Evolutionary conservation across 2,888 invertebrate species (phyloP).

Genomic region (Axea sp.): DNA sequence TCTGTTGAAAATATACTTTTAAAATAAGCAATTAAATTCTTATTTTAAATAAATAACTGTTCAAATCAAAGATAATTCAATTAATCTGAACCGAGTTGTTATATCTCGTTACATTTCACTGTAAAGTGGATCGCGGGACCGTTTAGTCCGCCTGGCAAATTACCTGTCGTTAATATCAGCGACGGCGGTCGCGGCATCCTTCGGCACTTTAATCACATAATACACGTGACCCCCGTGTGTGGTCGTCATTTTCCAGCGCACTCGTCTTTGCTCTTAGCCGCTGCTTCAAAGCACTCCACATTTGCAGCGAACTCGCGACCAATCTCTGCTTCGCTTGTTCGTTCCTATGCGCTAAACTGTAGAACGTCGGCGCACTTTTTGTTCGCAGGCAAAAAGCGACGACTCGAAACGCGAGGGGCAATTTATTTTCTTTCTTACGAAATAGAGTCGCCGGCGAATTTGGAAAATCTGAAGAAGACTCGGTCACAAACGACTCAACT

Average conservation of each 20-base stretch:
- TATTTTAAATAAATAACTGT: too few relatives aligned
- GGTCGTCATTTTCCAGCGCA: constrained; percentile 78
- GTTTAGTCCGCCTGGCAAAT: constrained; percentile 38
- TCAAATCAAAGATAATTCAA: neutral
- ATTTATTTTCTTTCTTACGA: neutral
- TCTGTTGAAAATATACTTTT: too few relatives aligned
- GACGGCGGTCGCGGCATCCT: constrained; percentile 74
- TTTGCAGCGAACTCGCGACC: constrained; percentile 35
- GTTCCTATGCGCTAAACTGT: constrained; percentile 3
- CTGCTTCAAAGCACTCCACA: constrained; percentile 53
- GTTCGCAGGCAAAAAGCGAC: neutral
- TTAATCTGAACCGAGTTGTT: neutral
- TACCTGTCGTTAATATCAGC: constrained; percentile 77
- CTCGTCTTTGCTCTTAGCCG: constrained; percentile 48
- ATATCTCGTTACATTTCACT: neutral
- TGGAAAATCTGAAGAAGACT: neutral
- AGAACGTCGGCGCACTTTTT: too few relatives aligned
- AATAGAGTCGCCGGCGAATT: neutral
- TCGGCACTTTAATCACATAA: constrained; percentile 85
- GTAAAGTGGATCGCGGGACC: constrained; percentile 14
- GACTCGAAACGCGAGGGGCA: too few relatives aligned
- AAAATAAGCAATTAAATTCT: too few relatives aligned
- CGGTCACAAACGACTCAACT: constrained; percentile 28
- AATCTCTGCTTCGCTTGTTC: neutral
- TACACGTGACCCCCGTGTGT: constrained; percentile 85